Evolutionary conservation across 2,888 invertebrate species (phyloP).

Genomic region (Flabesymbios commensalis): DNA sequence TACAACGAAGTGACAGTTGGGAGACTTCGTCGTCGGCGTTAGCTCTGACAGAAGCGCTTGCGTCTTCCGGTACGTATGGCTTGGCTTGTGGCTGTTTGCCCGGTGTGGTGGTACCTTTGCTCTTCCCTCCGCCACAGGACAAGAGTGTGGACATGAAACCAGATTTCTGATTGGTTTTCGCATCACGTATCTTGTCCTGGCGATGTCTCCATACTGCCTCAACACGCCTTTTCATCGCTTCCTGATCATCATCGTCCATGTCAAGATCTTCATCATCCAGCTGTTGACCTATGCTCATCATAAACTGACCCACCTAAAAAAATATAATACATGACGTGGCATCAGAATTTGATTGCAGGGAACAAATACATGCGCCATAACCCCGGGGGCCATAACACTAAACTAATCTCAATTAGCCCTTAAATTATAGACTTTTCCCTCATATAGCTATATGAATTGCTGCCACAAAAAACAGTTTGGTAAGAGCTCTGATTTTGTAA

Average conservation of each 20-base stretch:
- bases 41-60: conserved; percentile 4
- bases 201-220: conserved; percentile 34
- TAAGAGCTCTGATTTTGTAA: too few species aligned
- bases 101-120: conserved; percentile 18
- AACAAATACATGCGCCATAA: too few species aligned
- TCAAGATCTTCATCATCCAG: conserved; percentile 19
- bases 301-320: conserved; percentile 31
- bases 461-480: too few species aligned
- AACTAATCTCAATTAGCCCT: too few species aligned
- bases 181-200: conserved; percentile 20
- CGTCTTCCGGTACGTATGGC: conserved; percentile 3
- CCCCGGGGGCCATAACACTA: too few species aligned
- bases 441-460: too few species aligned
- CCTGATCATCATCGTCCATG: conserved; percentile 28
- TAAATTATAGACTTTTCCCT: too few species aligned
- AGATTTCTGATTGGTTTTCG: conserved; percentile 22
- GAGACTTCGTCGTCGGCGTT: conserved; percentile 14
- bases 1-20: conserved; percentile 22
- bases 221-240: conserved; percentile 31
- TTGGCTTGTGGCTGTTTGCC: background rate
- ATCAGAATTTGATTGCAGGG: too few species aligned
- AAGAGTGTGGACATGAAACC: conserved; percentile 26
- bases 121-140: conserved; percentile 36
- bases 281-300: conserved; percentile 35
- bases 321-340: background rate